Evolutionary conservation across 1,140 invertebrate genomes (phyloP), one percentile per base, ranked within the genome.

Genomic region (Drosophila burlai): DNA sequence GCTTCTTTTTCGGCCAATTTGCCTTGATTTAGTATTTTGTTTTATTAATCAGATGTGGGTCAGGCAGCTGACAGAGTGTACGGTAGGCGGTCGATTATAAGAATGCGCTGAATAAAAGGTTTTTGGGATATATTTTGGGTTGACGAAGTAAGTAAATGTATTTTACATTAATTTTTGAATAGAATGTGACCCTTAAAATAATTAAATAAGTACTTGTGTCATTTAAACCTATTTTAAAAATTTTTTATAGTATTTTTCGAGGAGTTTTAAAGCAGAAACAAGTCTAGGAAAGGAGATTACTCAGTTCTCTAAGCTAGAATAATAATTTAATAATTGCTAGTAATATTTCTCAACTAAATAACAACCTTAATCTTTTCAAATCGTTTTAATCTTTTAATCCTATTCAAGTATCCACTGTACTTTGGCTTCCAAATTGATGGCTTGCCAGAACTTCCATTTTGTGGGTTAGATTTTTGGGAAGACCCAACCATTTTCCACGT

Each of bases 1-100:
- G 7, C 46, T 49, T 74, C 40, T 63, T 47, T 54, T 75, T 62
- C 18, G 67, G 67, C 31, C 66, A 74, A 74, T 73, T 73, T 73
- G 40, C 71, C 71, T 73, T 61, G 55, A 73, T 73, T 50, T 71
- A 60, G 46, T 52, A 43, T 42, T 43, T 61, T 38, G 46, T 73
- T 45, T 73, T 73, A 61, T 73, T 74, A 73, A 73, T 73, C 68
- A 52, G 69, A 73, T 52, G 71, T 74, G 71, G 71, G 71, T 73
- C 68, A 74, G 67, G 45, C 54, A 57, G 54, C 54, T 57, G 21
- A 24, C 24, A 34, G 29, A 21, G 46, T 11, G n/a, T 10, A 42
- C 61, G 21, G 62, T 45, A 34, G 31, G n/a, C n/a, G 0, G 8
- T 13, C 15, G 9, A 11, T 40, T 11, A 2, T 26, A 15, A 24